phyloP scores from a whole-genome alignment of 2,797 vertebrate genomes.

The Triplophysa bombifrons region DNA sequence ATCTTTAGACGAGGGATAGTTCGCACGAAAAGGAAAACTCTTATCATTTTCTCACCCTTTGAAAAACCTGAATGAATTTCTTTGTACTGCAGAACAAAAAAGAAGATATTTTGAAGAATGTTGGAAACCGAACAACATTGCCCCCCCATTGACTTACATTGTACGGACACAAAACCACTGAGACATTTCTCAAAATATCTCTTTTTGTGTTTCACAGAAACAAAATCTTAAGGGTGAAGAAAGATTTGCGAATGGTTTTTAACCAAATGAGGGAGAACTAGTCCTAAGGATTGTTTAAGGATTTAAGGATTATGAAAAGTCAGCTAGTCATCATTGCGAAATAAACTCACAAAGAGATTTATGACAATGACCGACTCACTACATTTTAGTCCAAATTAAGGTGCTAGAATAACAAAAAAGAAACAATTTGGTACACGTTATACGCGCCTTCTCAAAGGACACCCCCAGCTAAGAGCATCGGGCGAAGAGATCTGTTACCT shows the following conservation, averaged over 20 bases:
- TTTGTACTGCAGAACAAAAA: too few species aligned
- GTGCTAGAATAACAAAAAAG: background rate
- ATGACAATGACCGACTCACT: background rate
- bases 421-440: conserved; percentile 20
- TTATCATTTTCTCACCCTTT: too few species aligned
- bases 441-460: conserved; percentile 26
- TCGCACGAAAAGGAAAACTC: too few species aligned
- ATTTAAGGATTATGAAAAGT: background rate
- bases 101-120: too few species aligned
- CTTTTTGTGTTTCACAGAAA: background rate
- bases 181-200: too few species aligned
- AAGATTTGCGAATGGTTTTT: too few species aligned
- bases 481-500: conserved; percentile 67
- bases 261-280: too few species aligned
- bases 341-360: background rate
- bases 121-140: too few species aligned
- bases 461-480: conserved; percentile 47
- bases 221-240: background rate
- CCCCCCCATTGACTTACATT: too few species aligned
- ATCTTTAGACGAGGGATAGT: background rate
- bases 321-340: background rate
- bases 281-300: too few species aligned
- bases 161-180: too few species aligned
- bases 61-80: too few species aligned
- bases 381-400: conserved; percentile 2